Base-by-base conservation (phyloP, 2,888 invertebrate genomes). In the Agrotis puta region DNA sequence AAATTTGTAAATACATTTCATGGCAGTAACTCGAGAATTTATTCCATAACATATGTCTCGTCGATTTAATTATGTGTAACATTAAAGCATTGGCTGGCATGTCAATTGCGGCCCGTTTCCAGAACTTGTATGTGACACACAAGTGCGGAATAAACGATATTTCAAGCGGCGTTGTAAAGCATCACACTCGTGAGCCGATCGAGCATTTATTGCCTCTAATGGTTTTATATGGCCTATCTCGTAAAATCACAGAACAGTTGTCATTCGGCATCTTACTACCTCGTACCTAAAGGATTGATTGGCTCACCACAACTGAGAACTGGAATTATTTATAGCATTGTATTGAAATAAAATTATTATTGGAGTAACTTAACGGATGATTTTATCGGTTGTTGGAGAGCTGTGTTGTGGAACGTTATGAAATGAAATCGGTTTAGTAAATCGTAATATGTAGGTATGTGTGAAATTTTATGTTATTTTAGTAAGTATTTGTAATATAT, bases 131-230 rank as follows among this genome's bases (percentile, higher is more conserved):
- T 75, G 74, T 70, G 69, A 70, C 68, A 59, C 57, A 70, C 58
- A 79, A 74, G 79, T 74, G 70, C 70, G 39, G 58, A 53, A 68
- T 74, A 65, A 77, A 70, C 71, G 81, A 87, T 91, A 91, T 88
- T 84, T 90, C 87, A 89, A 87, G 84, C 85, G 86, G 85, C 84
- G 82, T 85, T 89, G 85, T 90, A 88, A 91, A 92, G 83, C 87
- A 88, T 89, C 89, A 88, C 86, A 87, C 86, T 88, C 87, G 87
- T 89, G 88, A 89, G 81, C 84, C 81, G 84, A 88, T 86, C 85
- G 79, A 89, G 84, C 91, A 88, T 92, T 92, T 92, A 93, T 92
- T 89, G 88, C 90, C 83, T 85, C 88, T 92, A 92, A 93, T 92
- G 87, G 88, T 90, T 91, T 92, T 92, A 91, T 92, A 92, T 88